These are phyloP conservation scores for Balaeniceps rex DNA, from an alignment of 2,113 vertebrate species.

Conservation along the genomic window DNA sequence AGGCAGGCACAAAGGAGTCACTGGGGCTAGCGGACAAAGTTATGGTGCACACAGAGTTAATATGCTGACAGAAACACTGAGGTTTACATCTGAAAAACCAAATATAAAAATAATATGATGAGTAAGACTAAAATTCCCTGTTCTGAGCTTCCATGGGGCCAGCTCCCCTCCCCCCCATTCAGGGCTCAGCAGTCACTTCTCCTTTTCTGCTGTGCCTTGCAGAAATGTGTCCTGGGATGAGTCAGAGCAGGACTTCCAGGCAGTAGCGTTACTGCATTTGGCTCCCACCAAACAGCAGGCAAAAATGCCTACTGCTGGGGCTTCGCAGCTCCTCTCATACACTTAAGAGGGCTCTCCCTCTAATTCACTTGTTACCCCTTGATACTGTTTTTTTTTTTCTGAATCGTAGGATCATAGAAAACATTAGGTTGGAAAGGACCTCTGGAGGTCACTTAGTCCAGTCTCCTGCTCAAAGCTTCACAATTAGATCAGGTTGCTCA, in stretches of 20 bases:
- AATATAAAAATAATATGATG: conserved; percentile 75
- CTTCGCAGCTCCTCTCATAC: neutral
- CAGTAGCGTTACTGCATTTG: neutral
- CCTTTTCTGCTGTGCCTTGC: conserved; percentile 63
- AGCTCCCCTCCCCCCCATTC: neutral
- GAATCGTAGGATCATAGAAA: neutral
- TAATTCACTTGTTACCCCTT: neutral
- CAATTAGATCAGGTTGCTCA: neutral
- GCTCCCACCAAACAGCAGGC: neutral
- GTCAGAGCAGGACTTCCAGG: conserved; percentile 63
- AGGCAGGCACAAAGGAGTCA: neutral
- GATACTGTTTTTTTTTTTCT: neutral
- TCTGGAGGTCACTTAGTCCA: neutral
- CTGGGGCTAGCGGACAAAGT: neutral
- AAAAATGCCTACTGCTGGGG: neutral
- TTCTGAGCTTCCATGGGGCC: conserved; percentile 65
- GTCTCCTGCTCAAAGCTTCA: neutral
- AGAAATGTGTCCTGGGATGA: conserved; percentile 68
- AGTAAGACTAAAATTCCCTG: conserved; percentile 79
- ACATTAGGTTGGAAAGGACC: neutral
- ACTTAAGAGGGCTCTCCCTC: neutral
- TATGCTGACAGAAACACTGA: conserved; percentile 49
- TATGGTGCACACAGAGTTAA: conserved; percentile 54
- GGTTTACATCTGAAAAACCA: conserved; percentile 67
- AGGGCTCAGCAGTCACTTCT: conserved; percentile 59